These are phyloP conservation scores for Hippoglossus stenolepis DNA, from an alignment of 2,113 vertebrate species.

Conservation along the genomic window DNA sequence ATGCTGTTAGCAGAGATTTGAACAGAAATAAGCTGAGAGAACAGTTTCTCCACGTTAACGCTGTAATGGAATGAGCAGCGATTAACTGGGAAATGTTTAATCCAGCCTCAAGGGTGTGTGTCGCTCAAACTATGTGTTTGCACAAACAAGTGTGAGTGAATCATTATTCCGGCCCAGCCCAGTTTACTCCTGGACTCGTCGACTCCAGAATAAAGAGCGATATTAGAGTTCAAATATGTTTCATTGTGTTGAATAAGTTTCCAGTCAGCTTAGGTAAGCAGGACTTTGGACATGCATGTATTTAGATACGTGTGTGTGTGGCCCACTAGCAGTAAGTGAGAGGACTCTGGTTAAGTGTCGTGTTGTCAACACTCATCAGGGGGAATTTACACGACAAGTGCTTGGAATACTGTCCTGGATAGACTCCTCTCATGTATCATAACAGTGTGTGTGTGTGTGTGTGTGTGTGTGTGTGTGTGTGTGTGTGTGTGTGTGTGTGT, in stretches of 20 bases:
- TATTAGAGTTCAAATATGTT: too few species aligned
- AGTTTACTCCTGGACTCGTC: neutral
- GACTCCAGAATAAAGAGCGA: neutral
- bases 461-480: too few species aligned
- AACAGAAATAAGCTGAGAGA: conserved; percentile 5
- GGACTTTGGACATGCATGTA: neutral
- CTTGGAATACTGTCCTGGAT: conserved; percentile 63
- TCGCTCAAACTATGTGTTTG: neutral
- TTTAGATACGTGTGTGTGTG: conserved; percentile 9
- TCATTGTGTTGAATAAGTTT: neutral
- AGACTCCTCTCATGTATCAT: conserved; percentile 69
- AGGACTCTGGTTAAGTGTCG: conserved; percentile 54
- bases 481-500: too few species aligned
- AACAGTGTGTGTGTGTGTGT: conserved; percentile 18
- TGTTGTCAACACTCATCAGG: conserved; percentile 69
- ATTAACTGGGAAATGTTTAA: conserved; percentile 61
- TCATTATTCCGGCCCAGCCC: conserved; percentile 19
- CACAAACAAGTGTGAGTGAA: conserved; percentile 7
- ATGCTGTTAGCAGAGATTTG: neutral
- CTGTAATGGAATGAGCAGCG: conserved; percentile 29
- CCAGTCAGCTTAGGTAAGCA: neutral
- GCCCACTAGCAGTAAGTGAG: conserved; percentile 39
- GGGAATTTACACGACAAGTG: conserved; percentile 60
- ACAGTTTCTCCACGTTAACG: neutral
- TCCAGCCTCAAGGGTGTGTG: conserved; percentile 37